Percentiles rank a stretch among this genome's conserved stretches.
Evolutionary conservation across 53 echinoderm and acorn worm genomes (phyloP).

Genomic region (Actinopyga echinites): DNA sequence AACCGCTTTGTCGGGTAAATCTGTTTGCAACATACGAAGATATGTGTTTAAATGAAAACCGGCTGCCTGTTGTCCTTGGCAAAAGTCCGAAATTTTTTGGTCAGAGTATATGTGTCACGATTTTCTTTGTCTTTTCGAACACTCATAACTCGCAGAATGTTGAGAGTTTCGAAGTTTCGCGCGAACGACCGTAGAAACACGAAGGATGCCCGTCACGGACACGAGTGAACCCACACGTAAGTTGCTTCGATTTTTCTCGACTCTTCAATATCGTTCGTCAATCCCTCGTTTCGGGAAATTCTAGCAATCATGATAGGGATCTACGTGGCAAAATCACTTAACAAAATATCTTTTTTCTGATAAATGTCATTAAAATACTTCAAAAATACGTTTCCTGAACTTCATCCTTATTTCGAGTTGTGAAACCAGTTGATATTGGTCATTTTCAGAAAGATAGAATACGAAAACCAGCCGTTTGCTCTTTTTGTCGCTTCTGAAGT

Average conservation of each 20-base stretch:
- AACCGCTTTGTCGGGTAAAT: constrained; percentile 37
- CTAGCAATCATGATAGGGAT: not conserved
- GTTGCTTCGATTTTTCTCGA: constrained; percentile 39
- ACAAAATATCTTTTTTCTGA: constrained; percentile 11
- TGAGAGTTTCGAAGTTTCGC: constrained; percentile 40
- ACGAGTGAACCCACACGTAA: constrained; percentile 34
- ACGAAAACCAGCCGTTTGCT: constrained; percentile 33
- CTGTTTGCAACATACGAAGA: not conserved
- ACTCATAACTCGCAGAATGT: constrained; percentile 49
- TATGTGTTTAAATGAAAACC: constrained; percentile 41
- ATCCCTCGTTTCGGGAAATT: constrained; percentile 10
- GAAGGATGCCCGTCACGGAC: constrained; percentile 33
- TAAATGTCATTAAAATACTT: too few species aligned
- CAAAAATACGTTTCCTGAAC: too few species aligned
- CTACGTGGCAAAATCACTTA: constrained; percentile 17
- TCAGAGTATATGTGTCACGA: constrained; percentile 45
- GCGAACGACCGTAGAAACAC: constrained; percentile 48
- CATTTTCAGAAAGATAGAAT: constrained; percentile 28
- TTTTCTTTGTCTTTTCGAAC: constrained; percentile 48
- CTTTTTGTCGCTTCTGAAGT: not conserved
- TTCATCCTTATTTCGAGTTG: too few species aligned
- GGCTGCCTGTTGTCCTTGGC: constrained; percentile 46
- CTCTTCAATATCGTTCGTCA: constrained; percentile 33
- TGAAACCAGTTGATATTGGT: too few species aligned
- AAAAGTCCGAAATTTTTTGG: constrained; percentile 48